phyloP scores from a whole-genome alignment of 2,797 vertebrate species.

The Trichosurus vulpecula region DNA sequence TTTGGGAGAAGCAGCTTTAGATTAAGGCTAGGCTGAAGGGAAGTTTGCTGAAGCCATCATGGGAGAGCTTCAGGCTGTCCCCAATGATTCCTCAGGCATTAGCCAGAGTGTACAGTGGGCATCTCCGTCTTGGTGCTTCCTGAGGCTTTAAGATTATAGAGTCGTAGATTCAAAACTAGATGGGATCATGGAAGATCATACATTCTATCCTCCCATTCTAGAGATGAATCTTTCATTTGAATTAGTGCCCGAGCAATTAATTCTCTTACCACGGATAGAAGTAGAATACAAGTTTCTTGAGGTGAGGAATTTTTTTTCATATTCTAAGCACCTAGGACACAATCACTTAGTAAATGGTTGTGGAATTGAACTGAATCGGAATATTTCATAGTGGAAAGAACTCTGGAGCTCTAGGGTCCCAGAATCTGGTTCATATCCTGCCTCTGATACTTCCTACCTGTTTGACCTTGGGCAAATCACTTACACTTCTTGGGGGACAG shows the following conservation, averaged over 20 bases:
- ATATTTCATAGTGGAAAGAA: background rate
- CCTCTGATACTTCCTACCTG: background rate
- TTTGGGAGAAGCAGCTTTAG: background rate
- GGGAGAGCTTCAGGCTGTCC: background rate
- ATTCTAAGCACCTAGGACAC: background rate
- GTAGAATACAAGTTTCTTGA: background rate
- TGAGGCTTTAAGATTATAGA: background rate
- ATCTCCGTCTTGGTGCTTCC: background rate
- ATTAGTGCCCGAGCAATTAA: background rate
- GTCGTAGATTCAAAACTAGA: background rate
- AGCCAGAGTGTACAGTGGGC: background rate
- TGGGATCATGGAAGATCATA: background rate
- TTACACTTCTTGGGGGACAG: background rate
- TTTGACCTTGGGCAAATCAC: background rate
- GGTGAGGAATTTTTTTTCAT: background rate
- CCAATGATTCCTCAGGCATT: background rate
- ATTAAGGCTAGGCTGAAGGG: background rate
- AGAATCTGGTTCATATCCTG: background rate
- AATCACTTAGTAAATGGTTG: background rate
- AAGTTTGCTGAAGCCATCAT: background rate
- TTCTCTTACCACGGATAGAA: background rate
- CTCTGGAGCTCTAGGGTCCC: background rate
- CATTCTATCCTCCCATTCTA: background rate
- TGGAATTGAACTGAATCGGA: background rate
- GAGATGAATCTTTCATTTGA: background rate